Percentiles rank a stretch among this genome's conserved stretches.
Conservation (phyloP, 2,113 vertebrate species). For the Neolamprologus longior region DNA sequence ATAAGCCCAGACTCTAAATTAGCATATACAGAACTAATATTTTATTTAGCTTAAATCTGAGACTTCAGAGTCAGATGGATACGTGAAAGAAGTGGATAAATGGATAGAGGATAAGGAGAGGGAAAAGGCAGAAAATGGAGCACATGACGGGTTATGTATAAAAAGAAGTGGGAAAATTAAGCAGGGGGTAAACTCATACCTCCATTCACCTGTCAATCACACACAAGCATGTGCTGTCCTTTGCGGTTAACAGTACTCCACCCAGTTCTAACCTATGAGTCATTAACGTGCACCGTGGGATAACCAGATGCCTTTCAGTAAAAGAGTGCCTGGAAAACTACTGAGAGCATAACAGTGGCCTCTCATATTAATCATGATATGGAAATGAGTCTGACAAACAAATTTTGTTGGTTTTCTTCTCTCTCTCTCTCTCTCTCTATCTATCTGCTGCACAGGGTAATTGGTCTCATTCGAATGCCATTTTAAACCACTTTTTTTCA, state of each 20-base stretch:
- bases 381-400: not conserved
- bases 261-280: slow-evolving; percentile 47
- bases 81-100: not conserved
- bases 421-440: not conserved
- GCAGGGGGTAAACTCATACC: not conserved
- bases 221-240: not conserved
- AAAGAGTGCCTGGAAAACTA: not conserved
- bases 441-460: not conserved
- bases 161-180: not conserved
- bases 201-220: slow-evolving; percentile 36
- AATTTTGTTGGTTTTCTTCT: not conserved
- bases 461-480: not conserved
- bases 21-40: not conserved
- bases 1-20: not conserved
- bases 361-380: not conserved
- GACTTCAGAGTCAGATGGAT: not conserved
- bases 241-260: slow-evolving; percentile 24
- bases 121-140: not conserved
- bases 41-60: not conserved
- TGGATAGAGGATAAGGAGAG: not conserved
- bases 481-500: not conserved
- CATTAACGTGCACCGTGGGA: not conserved
- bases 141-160: not conserved
- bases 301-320: not conserved
- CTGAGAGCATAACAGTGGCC: not conserved